phyloP scores from a whole-genome alignment of 2,797 vertebrate genomes.

The Mormyrops boulengeri region DNA sequence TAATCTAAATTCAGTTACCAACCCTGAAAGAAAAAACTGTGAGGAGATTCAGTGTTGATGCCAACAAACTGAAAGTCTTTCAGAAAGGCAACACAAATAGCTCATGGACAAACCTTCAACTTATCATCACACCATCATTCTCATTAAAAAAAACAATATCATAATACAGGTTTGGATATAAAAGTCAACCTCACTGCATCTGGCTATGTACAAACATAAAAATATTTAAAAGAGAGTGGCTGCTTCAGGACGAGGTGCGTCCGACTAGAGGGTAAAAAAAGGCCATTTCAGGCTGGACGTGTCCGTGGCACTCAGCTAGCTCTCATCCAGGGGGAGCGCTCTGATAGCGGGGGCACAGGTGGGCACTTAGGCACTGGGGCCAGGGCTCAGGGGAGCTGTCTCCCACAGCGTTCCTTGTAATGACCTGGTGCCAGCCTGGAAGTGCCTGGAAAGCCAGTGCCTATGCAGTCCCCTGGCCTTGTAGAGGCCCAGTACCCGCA shows the following conservation, averaged over 20 bases:
- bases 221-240: neutral
- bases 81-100: neutral
- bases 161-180: neutral
- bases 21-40: neutral
- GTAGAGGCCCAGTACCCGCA: slow-evolving; percentile 45
- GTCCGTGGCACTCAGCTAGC: neutral
- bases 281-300: neutral
- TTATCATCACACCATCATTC: too few species aligned
- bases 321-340: neutral
- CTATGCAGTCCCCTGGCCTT: slow-evolving; percentile 41
- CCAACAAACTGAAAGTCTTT: neutral
- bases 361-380: slow-evolving; percentile 34
- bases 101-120: neutral
- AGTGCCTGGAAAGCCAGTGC: slow-evolving; percentile 40
- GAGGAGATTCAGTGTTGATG: neutral
- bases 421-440: slow-evolving; percentile 41
- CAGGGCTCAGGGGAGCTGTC: slow-evolving; percentile 45
- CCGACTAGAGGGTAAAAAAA: neutral
- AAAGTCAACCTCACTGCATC: neutral
- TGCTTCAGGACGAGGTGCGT: neutral
- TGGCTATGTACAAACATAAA: neutral
- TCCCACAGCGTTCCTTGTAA: slow-evolving; percentile 45
- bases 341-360: slow-evolving; percentile 38
- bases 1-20: neutral
- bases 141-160: neutral